Percentiles rank a stretch among this genome's conserved stretches.
Evolutionary conservation across 2,797 vertebrate species (phyloP).

Genomic region (Hephaestus fuliginosus): DNA sequence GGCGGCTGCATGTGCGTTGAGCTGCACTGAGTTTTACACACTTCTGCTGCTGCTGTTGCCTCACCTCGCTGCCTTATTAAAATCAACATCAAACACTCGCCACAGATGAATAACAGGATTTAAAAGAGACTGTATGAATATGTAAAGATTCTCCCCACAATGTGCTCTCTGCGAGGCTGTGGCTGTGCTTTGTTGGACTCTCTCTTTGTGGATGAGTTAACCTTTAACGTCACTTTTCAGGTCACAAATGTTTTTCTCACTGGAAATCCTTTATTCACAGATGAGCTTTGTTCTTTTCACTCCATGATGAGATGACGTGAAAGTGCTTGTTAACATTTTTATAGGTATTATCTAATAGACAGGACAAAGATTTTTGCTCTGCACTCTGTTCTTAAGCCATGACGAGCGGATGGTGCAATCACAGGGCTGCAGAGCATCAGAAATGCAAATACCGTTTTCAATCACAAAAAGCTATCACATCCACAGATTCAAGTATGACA

Average conservation of each 20-base stretch:
- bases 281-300: constrained; percentile 34
- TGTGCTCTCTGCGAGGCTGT: constrained; percentile 25
- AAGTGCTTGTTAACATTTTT: constrained; percentile 22
- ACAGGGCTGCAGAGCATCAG: constrained; percentile 18
- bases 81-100: constrained; percentile 79
- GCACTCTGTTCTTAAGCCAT: not conserved
- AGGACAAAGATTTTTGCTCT: not conserved
- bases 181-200: constrained; percentile 34
- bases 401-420: constrained; percentile 19
- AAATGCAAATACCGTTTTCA: constrained; percentile 34
- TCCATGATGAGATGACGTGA: constrained; percentile 8
- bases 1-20: constrained; percentile 58
- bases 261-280: constrained; percentile 23
- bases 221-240: constrained; percentile 30
- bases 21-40: constrained; percentile 63
- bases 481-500: constrained; percentile 7
- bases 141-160: constrained; percentile 57
- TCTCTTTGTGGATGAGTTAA: constrained; percentile 31
- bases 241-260: constrained; percentile 34
- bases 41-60: constrained; percentile 69
- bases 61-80: constrained; percentile 81
- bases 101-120: constrained; percentile 64
- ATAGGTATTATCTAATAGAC: constrained; percentile 17
- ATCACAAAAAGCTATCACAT: constrained; percentile 5
- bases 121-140: constrained; percentile 79